Conservation (phyloP, 2,113 vertebrate species). For the Panurus biarmicus region DNA sequence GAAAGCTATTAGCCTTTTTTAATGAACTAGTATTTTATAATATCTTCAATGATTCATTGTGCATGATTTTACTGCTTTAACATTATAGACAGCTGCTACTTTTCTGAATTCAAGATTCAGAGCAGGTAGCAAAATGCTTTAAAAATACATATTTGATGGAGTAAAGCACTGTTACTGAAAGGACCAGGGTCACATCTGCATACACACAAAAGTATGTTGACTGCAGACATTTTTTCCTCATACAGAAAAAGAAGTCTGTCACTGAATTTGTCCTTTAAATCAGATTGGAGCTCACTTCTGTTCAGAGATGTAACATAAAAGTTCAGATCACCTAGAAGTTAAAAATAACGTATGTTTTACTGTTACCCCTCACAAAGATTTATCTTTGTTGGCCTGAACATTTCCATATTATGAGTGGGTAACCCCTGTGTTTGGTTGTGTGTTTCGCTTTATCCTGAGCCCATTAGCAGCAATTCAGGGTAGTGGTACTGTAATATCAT, state of each 20-base stretch:
- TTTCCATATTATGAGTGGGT: background rate
- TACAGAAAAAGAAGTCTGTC: slow-evolving; percentile 14
- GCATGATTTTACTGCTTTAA: background rate
- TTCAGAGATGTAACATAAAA: background rate
- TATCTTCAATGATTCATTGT: background rate
- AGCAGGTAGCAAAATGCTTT: slow-evolving; percentile 54
- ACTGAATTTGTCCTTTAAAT: slow-evolving; percentile 43
- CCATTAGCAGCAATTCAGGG: background rate
- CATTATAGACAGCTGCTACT: background rate
- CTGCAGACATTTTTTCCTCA: slow-evolving; percentile 13
- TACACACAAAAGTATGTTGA: background rate
- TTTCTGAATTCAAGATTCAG: slow-evolving; percentile 51
- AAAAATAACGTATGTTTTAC: slow-evolving; percentile 9
- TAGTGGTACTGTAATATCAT: background rate
- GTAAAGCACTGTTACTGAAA: slow-evolving; percentile 16
- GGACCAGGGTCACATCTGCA: slow-evolving; percentile 21
- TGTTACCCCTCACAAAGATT: background rate
- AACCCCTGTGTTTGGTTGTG: background rate
- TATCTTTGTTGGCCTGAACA: background rate
- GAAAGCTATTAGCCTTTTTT: background rate
- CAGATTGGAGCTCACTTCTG: background rate
- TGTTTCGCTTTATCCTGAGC: background rate
- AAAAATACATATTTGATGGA: slow-evolving; percentile 37
- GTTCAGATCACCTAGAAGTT: slow-evolving; percentile 33
- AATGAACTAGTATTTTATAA: background rate